Conservation (phyloP, 1,140 invertebrate genomes). For the Magallana ariakensis region DNA sequence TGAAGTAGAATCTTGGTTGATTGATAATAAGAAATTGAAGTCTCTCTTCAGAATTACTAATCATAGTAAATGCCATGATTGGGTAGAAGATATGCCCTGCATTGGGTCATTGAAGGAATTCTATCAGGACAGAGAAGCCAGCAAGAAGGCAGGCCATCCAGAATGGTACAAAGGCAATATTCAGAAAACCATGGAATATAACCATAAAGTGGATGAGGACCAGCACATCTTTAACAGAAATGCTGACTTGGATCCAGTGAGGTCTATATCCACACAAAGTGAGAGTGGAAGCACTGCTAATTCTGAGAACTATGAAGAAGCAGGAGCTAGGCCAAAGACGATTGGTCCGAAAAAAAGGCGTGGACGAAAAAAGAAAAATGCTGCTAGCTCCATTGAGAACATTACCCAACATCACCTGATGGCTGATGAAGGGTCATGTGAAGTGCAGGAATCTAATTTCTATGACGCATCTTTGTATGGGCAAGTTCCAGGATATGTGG, state of each 20-base stretch:
- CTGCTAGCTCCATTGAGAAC: neutral
- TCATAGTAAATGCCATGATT: neutral
- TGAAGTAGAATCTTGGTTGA: conserved; percentile 1
- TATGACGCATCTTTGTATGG: conserved; percentile 5
- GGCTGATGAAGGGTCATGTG: neutral
- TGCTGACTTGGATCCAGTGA: neutral
- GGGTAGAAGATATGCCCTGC: neutral
- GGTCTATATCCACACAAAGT: neutral
- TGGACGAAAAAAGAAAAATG: conserved; percentile 24
- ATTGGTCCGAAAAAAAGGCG: conserved; percentile 2
- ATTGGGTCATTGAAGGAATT: neutral
- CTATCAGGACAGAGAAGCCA: neutral
- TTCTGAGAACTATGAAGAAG: conserved; percentile 28
- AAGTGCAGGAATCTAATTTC: neutral
- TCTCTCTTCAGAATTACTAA: neutral
- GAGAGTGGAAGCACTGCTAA: conserved; percentile 26
- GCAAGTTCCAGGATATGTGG: neutral
- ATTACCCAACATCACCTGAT: neutral
- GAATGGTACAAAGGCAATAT: neutral
- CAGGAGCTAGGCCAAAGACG: conserved; percentile 18
- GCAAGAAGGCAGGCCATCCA: conserved; percentile 4
- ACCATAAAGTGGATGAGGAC: neutral
- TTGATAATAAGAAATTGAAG: conserved; percentile 5
- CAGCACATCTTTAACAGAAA: neutral
- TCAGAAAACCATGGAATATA: neutral